Evolutionary conservation across 1,140 invertebrate genomes (phyloP), one percentile per base, ranked within the genome.

Genomic region (Drosophila sturtevanti): DNA sequence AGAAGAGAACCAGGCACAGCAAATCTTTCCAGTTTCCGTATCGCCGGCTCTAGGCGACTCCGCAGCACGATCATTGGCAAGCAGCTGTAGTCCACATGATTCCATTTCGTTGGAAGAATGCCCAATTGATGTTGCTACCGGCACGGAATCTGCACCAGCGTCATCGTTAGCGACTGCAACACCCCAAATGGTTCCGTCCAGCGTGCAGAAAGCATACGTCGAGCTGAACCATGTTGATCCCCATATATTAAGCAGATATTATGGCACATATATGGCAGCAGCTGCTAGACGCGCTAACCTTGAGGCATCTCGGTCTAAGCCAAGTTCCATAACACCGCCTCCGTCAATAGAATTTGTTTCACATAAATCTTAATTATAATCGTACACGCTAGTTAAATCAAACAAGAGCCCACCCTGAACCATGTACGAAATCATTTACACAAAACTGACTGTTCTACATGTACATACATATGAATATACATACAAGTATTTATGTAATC

Each of bases 181-280:
- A 22, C 38, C 34, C 4, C 37, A 51, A 4, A 54, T 59, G 12
- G 54, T 68, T 0, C 55, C 16, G 2, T 14, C 41, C 2, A n/a
- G 37, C n/a, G 37, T n/a, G 18, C 41, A 18, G 9, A 48, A 72
- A 10, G 59, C 62, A 18, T 78, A 74, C 6, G 68, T 72, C 4
- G 79, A 82, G 12, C 76, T 79, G 0, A 80, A 77, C n/a, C 67
- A 74, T 0, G 76, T 90, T 12, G 79, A 90, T 71, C 76, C 77
- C 0, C 76, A 84, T 18, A 74, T 90, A 44, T 37, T 90, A 0
- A 86, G 81, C 22, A 75, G 75, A 27, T 91, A 91, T 60, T 91
- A 91, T 37, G 89, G 79, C 10, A 84, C 77, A 2, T 91, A 90
- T 58, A 77, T 85, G 75, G 76, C 91, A 41, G 77, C 92, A 6